Percentiles rank a stretch among this genome's conserved stretches.
Conservation (phyloP, 2,888 invertebrate species). For the Eretmocerus hayati region DNA sequence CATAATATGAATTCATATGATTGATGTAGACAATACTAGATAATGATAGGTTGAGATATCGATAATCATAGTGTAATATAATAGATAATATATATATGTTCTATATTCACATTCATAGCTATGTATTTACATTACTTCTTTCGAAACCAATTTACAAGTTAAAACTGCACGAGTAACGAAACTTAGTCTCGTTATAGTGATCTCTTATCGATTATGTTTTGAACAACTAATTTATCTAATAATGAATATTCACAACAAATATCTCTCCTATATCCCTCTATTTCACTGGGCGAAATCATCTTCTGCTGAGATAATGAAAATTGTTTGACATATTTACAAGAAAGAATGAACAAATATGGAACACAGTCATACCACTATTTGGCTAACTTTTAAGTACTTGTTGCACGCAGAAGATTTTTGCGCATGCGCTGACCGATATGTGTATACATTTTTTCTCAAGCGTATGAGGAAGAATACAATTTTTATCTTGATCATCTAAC, state of each 20-base stretch:
- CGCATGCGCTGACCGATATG: slow-evolving; percentile 11
- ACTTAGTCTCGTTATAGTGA: slow-evolving; percentile 31
- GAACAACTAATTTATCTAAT: slow-evolving; percentile 32
- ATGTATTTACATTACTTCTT: slow-evolving; percentile 31
- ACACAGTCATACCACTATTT: slow-evolving; percentile 11
- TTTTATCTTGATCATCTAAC: no score
- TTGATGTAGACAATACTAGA: slow-evolving; percentile 45
- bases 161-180: slow-evolving; percentile 38
- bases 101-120: slow-evolving; percentile 47
- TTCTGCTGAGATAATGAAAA: slow-evolving; percentile 4
- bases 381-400: slow-evolving; percentile 12
- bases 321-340: slow-evolving; percentile 37
- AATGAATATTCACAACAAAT: slow-evolving; percentile 41
- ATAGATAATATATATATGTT: slow-evolving; percentile 37
- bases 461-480: no score
- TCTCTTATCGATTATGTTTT: slow-evolving; percentile 25
- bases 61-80: slow-evolving; percentile 29
- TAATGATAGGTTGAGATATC: slow-evolving; percentile 32
- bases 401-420: slow-evolving; percentile 16
- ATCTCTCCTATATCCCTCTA: slow-evolving; percentile 23
- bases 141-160: slow-evolving; percentile 37
- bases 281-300: neutral
- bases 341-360: slow-evolving; percentile 9
- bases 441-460: slow-evolving; percentile 4
- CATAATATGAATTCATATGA: slow-evolving; percentile 46